Evolutionary conservation across 1,140 invertebrate genomes (phyloP).

Genomic region (Aplysia californica): DNA sequence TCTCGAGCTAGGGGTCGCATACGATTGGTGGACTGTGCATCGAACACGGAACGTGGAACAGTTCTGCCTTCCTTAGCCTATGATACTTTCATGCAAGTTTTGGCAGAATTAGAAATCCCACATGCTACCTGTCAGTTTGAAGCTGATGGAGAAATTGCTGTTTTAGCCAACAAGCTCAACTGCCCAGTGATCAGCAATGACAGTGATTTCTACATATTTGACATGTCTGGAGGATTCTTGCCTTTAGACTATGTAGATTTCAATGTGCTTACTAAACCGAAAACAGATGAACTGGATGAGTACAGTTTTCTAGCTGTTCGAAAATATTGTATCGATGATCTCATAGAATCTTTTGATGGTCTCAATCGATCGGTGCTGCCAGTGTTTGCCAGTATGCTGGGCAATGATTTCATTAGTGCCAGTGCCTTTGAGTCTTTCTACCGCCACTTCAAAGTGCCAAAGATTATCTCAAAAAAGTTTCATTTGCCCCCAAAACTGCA

Average conservation of each 20-base stretch:
- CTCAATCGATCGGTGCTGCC: conserved; percentile 78
- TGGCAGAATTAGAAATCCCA: conserved; percentile 75
- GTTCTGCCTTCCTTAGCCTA: conserved; percentile 71
- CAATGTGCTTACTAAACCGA: conserved; percentile 18
- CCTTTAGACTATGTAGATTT: conserved; percentile 78
- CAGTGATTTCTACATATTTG: conserved; percentile 92
- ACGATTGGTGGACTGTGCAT: conserved; percentile 56
- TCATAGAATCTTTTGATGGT: conserved; percentile 76
- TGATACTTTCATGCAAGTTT: conserved; percentile 78
- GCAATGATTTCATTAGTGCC: conserved; percentile 86
- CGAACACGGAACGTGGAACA: conserved; percentile 45
- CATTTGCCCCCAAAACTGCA: conserved; percentile 70
- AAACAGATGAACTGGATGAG: neutral
- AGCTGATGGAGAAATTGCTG: conserved; percentile 86
- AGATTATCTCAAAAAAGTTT: conserved; percentile 59
- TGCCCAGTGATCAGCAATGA: conserved; percentile 90
- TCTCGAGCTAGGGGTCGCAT: conserved; percentile 76
- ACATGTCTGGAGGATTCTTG: conserved; percentile 78
- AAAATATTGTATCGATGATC: conserved; percentile 79
- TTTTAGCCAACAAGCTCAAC: conserved; percentile 78
- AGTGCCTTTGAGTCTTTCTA: conserved; percentile 79
- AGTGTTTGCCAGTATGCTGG: conserved; percentile 82
- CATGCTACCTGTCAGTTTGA: conserved; percentile 83
- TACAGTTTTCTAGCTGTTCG: conserved; percentile 73
- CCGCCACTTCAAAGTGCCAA: conserved; percentile 72